A percentile compares a stretch with the other conserved stretches of the same genome.
Conservation (phyloP, 2,797 vertebrate species). For the Gobio occitaniae region DNA sequence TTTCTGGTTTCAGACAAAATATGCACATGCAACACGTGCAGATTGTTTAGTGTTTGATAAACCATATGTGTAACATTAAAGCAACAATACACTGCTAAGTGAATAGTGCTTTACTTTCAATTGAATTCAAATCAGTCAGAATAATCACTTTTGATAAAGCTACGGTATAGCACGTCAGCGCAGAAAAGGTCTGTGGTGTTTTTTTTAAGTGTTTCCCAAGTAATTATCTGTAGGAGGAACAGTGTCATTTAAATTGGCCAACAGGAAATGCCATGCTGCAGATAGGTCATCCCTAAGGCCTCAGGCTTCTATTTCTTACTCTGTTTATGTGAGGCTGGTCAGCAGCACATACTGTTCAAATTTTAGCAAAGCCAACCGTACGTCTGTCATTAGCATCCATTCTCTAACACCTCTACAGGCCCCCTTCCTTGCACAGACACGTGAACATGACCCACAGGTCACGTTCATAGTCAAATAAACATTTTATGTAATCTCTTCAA, state of each 20-base stretch:
- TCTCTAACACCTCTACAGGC: background rate
- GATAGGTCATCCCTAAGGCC: slow-evolving; percentile 55
- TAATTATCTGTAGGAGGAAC: slow-evolving; percentile 44
- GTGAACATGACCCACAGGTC: background rate
- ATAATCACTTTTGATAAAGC: background rate
- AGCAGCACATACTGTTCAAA: slow-evolving; percentile 26
- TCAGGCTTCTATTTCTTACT: slow-evolving; percentile 51
- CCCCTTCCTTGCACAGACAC: background rate
- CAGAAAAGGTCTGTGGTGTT: background rate
- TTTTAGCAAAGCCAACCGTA: background rate
- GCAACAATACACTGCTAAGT: background rate
- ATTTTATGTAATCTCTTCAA: background rate
- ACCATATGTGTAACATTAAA: background rate
- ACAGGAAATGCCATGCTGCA: slow-evolving; percentile 61
- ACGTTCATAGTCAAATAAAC: background rate
- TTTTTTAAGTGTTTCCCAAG: slow-evolving; percentile 26
- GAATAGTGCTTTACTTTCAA: background rate
- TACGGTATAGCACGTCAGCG: background rate
- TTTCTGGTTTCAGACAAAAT: background rate
- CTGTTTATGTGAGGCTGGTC: slow-evolving; percentile 41
- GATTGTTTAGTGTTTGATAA: background rate
- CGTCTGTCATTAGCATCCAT: background rate
- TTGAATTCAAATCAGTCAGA: background rate
- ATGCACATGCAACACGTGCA: background rate
- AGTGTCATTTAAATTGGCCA: slow-evolving; percentile 53